Base-by-base conservation (phyloP, 2,888 invertebrate genomes). In the Macrophya annulata region DNA sequence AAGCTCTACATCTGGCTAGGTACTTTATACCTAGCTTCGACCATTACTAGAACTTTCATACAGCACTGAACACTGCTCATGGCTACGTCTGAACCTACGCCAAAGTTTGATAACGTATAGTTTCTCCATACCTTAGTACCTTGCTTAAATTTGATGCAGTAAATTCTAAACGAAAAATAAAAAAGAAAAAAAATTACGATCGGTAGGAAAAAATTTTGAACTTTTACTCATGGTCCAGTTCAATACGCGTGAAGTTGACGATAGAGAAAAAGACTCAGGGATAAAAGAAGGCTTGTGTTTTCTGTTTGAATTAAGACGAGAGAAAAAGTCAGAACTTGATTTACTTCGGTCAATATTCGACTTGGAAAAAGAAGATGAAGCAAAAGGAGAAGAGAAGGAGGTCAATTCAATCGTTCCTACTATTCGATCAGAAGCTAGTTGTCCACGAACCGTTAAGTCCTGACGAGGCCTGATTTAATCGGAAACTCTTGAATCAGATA, bases 381-480 rank as follows among this genome's bases (percentile, higher is more conserved):
- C 21, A 21, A n/a, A 25, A 40, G 12, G 15, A 79, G 48, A 31
- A 59, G n/a, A 62, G 31, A 62, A 62, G 81, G 21, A 81, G 81
- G 81, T 81, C 40, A 62, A 81, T 62, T 81, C 21, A 81, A 81
- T 81, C 81, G 81, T 12, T 37, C 62, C 62, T 81, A n/a, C 21
- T 37, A 51, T 81, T 81, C 62, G 43, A 81, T 62, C 81, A 81
- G 48, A 81, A 62, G 81, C 81, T 81, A 81, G 59, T 81, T 51
- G 25, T 12, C 59, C 21, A 81, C 81, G 62, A 81, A 40, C 40
- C 37, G 62, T 81, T 81, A 62, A 74, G 45, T 74, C 74, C 45
- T 74, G 43, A 43, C 74, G 74, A 77, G 81, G n/a, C 62, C 43
- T 81, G 62, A 81, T 81, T 81, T 81, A 81, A 81, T 81, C 81